These are phyloP conservation scores for Cotesia congregata DNA, from an alignment of 2,888 invertebrate genomes.

Conservation along the genomic window DNA sequence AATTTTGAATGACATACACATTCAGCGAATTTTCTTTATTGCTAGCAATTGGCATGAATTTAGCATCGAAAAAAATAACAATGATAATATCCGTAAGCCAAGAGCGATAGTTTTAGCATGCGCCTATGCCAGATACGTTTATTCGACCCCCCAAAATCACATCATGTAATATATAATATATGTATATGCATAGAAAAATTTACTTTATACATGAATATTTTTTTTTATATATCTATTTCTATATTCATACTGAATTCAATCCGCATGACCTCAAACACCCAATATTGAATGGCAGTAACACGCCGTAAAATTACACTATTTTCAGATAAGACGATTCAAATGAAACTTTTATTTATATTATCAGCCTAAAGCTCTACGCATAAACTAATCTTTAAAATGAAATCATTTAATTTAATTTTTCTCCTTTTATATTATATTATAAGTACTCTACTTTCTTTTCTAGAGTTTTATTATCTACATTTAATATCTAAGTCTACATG, in stretches of 20 bases:
- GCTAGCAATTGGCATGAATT: conserved; percentile 32
- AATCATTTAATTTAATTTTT: conserved; percentile 1
- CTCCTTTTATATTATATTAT: conserved; percentile 21
- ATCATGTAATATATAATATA: background rate
- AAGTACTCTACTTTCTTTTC: background rate
- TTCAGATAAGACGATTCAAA: conserved; percentile 30
- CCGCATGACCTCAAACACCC: background rate
- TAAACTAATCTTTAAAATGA: conserved; percentile 23
- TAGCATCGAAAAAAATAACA: conserved; percentile 26
- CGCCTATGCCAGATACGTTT: conserved; percentile 23
- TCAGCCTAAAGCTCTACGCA: conserved; percentile 44
- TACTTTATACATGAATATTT: background rate
- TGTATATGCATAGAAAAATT: conserved; percentile 4
- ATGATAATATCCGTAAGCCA: conserved; percentile 50
- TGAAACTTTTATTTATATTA: conserved; percentile 31
- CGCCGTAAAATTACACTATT: conserved; percentile 13
- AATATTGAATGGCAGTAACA: conserved; percentile 9
- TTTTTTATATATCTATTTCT: background rate
- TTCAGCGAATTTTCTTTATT: conserved; percentile 19
- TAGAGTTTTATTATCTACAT: conserved; percentile 31
- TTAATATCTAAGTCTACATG: conserved; percentile 42
- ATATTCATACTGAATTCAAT: background rate
- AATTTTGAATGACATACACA: conserved; percentile 26
- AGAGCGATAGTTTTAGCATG: conserved; percentile 40
- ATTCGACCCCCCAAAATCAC: background rate